A percentile compares a stretch with the other conserved stretches of the same genome.
These are phyloP conservation scores for Quiscalus mexicanus DNA, from an alignment of 2,113 vertebrate species.

Conservation along the genomic window DNA sequence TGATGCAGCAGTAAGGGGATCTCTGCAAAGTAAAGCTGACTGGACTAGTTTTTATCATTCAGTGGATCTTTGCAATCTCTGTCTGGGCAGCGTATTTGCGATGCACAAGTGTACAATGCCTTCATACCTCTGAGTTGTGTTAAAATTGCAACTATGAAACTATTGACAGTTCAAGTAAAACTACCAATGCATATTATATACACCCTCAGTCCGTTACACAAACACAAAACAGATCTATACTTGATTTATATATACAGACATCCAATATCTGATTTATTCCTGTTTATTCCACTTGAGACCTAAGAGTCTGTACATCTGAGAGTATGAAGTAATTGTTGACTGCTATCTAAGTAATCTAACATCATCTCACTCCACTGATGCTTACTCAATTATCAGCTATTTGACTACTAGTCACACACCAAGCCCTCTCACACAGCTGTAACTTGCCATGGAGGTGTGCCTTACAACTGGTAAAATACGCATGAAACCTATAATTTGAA, in stretches of 20 bases:
- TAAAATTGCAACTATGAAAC: not conserved
- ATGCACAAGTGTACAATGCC: not conserved
- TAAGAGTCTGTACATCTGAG: not conserved
- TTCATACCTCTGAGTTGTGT: not conserved
- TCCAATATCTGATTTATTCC: not conserved
- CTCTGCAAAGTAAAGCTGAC: not conserved
- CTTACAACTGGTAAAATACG: not conserved
- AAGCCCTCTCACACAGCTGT: not conserved
- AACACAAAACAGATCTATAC: not conserved
- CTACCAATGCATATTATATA: not conserved
- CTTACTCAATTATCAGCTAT: not conserved
- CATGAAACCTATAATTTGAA: not conserved
- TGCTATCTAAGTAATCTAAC: not conserved
- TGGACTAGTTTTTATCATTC: not conserved
- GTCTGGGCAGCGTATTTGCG: not conserved
- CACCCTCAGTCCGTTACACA: not conserved
- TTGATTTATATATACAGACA: not conserved
- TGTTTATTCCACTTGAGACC: not conserved
- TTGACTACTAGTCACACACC: not conserved
- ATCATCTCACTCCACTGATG: not conserved
- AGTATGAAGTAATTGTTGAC: not conserved
- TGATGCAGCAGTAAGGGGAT: not conserved
- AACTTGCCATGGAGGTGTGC: not conserved
- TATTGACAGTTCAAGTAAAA: not conserved
- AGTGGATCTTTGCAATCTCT: not conserved